Base-by-base conservation (phyloP, 2,113 vertebrate genomes). In the Jacana jacana region DNA sequence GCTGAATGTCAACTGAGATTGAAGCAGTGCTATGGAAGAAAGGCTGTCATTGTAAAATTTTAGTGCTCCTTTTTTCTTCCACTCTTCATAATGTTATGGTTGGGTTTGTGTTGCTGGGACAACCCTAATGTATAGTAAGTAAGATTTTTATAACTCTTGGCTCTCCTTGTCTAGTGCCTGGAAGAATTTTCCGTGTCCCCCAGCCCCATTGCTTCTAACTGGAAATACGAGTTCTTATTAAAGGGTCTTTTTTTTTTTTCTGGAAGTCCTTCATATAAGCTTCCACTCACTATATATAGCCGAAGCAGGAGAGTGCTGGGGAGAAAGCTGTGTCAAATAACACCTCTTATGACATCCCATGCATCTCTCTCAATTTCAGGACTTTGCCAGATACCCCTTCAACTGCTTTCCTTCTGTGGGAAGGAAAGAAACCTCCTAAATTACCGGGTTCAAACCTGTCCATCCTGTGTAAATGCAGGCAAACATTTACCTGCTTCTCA, bases 291-390 rank as follows among this genome's bases (percentile, higher is more conserved):
- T 78, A 71, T 77, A 75, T 39, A 31, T 5, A 65, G 66, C 55
- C 24, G 35, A 73, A 84, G 71, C 22, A 89, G 86, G 81, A 82
- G 54, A 30, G 19, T 40, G 15, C 40, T 48, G 23, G 25, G 37
- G 35, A 76, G 42, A 54, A 73, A n/a, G 52, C 68, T 70, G 12
- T 65, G 12, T 80, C 68, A 65, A 93, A 31, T 68, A 65, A 51
- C 49, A 60, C 22, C 9, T 14, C 27, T 79, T 71, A 37, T 0
- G 5, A 25, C 66, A 31, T 16, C 22, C 7, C 1, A 0, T 37
- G 63, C n/a, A 40, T 61, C n/a, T 76, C 17, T 86, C 20, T 42
- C 4, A 25, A 15, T 83, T 70, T 81, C 76, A 77, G 40, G 28
- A 66, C 19, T 83, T 81, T 13, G 31, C 49, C 35, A 61, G 70